These are phyloP conservation scores for Drosophila peninsularis DNA, from an alignment of 2,888 invertebrate genomes.

Conservation along the genomic window DNA sequence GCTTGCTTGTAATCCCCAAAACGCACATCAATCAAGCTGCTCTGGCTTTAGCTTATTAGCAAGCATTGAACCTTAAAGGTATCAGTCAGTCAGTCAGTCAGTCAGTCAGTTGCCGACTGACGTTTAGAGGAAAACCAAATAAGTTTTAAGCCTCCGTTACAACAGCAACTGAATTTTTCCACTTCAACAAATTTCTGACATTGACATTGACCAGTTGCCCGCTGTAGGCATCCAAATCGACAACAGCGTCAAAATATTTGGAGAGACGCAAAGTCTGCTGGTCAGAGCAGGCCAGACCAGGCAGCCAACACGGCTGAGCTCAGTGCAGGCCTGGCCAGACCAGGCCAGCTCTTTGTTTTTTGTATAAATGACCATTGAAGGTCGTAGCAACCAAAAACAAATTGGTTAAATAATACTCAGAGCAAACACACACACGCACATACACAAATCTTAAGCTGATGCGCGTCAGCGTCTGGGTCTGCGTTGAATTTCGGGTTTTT, in stretches of 20 bases:
- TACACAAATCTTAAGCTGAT: slow-evolving; percentile 55
- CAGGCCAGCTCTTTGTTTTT: slow-evolving; percentile 56
- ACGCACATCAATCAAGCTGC: slow-evolving; percentile 68
- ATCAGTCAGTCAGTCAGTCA: slow-evolving; percentile 30
- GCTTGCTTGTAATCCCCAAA: slow-evolving; percentile 66
- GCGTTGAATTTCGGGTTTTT: slow-evolving; percentile 39
- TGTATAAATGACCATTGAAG: slow-evolving; percentile 75
- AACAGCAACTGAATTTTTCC: slow-evolving; percentile 65
- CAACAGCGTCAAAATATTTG: slow-evolving; percentile 74
- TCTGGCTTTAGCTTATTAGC: slow-evolving; percentile 64
- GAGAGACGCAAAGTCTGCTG: slow-evolving; percentile 63
- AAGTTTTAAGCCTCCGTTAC: slow-evolving; percentile 47
- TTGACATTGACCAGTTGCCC: slow-evolving; percentile 78
- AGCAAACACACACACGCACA: slow-evolving; percentile 33
- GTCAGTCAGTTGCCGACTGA: slow-evolving; percentile 9
- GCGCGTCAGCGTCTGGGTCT: slow-evolving; percentile 39
- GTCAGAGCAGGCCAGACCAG: slow-evolving; percentile 22
- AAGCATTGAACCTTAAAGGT: slow-evolving; percentile 59
- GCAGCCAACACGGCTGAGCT: slow-evolving; percentile 2
- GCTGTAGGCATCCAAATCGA: slow-evolving; percentile 57
- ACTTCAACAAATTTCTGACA: slow-evolving; percentile 78
- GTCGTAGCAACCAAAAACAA: slow-evolving; percentile 68
- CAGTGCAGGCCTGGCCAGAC: slow-evolving; percentile 24
- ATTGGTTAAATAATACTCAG: slow-evolving; percentile 67
- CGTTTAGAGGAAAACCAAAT: slow-evolving; percentile 35